phyloP scores from a whole-genome alignment of 2,113 vertebrate genomes.

The Caracal caracal region DNA sequence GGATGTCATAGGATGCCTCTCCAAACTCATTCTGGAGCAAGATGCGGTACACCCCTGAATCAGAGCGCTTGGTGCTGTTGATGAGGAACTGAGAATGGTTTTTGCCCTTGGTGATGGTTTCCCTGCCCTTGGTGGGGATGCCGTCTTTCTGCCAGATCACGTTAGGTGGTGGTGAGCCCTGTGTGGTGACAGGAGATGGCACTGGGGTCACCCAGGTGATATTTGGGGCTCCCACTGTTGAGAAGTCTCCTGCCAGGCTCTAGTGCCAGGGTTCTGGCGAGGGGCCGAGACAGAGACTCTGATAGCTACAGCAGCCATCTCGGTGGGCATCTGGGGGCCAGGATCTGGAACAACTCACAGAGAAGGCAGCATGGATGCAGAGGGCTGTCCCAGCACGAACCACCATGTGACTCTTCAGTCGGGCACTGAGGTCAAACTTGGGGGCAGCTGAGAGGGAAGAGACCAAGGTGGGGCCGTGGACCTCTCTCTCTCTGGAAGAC shows the following conservation, averaged over 20 bases:
- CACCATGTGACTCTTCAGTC: constrained; percentile 86
- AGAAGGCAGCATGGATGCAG: constrained; percentile 81
- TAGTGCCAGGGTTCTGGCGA: background rate
- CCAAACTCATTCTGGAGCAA: constrained; percentile 82
- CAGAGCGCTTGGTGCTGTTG: constrained; percentile 74
- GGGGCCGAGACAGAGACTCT: background rate
- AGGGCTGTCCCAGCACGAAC: constrained; percentile 82
- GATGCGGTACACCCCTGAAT: constrained; percentile 80
- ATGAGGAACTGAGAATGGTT: constrained; percentile 84
- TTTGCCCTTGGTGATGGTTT: constrained; percentile 83
- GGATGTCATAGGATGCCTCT: constrained; percentile 77
- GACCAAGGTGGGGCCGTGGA: background rate
- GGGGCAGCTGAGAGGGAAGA: constrained; percentile 25
- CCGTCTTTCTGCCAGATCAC: constrained; percentile 84
- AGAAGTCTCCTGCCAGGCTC: background rate
- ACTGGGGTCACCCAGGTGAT: background rate
- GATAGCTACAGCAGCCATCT: background rate
- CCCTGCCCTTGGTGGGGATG: constrained; percentile 71
- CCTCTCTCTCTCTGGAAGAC: constrained; percentile 13
- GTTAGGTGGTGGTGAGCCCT: constrained; percentile 80
- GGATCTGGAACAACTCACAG: constrained; percentile 69
- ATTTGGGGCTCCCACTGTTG: background rate
- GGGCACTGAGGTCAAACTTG: constrained; percentile 83
- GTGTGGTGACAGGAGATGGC: background rate
- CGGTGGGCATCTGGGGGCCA: background rate